These are phyloP conservation scores for Liasis olivaceus DNA, from an alignment of 2,797 vertebrate species.

Conservation along the genomic window DNA sequence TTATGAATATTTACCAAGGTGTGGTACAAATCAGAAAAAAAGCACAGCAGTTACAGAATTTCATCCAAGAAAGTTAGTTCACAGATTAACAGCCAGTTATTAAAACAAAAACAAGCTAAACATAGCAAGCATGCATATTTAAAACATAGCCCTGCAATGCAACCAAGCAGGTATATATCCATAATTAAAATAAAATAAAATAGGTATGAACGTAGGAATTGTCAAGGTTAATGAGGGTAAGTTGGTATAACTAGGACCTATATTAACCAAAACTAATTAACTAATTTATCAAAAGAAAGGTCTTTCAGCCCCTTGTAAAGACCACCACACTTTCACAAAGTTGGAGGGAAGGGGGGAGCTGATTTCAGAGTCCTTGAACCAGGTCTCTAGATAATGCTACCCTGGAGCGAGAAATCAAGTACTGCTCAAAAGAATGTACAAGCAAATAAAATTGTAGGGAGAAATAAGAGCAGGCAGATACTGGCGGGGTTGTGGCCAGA, in stretches of 20 bases:
- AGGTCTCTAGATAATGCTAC: neutral
- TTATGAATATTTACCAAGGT: neutral
- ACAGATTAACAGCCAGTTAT: neutral
- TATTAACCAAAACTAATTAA: neutral
- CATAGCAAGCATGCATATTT: neutral
- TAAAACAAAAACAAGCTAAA: neutral
- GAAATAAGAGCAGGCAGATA: neutral
- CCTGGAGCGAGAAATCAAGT: neutral
- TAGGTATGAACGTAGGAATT: neutral
- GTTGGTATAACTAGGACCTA: neutral
- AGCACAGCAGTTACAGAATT: neutral
- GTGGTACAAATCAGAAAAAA: neutral
- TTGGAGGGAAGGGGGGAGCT: neutral
- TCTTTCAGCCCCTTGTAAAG: neutral
- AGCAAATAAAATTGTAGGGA: neutral
- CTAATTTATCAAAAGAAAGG: neutral
- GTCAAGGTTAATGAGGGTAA: neutral
- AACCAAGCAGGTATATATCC: neutral
- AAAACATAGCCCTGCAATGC: neutral
- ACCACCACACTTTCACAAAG: neutral
- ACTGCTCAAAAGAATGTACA: neutral
- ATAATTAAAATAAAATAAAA: neutral
- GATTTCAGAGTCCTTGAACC: neutral
- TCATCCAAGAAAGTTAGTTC: neutral
- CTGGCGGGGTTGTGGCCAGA: neutral